Percentiles rank a stretch among this genome's conserved stretches.
Conservation (phyloP, 2,888 invertebrate genomes). For the Epinotia nisella region DNA sequence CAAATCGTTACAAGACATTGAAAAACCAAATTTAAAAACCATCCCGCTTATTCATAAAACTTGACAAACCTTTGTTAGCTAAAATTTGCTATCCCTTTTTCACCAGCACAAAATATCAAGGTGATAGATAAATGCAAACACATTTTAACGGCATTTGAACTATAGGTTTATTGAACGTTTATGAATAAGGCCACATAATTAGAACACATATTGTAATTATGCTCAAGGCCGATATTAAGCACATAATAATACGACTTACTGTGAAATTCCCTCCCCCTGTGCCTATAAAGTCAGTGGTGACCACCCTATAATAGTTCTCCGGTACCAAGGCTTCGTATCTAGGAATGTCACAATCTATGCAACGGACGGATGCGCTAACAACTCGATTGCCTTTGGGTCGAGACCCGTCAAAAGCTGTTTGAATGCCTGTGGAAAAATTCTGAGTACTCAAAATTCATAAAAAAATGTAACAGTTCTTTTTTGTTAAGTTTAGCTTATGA, state of each 20-base stretch:
- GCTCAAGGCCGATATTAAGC: neutral
- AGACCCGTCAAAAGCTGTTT: conserved; percentile 79
- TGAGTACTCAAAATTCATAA: neutral
- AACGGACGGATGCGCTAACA: conserved; percentile 73
- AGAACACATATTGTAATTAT: neutral
- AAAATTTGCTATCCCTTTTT: too few relatives aligned
- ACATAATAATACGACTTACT: conserved; percentile 55
- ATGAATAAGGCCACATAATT: too few relatives aligned
- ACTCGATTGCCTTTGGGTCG: conserved; percentile 81
- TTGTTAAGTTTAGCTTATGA: too few relatives aligned
- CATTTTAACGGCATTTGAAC: too few relatives aligned
- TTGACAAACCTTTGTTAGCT: too few relatives aligned
- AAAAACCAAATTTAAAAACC: too few relatives aligned
- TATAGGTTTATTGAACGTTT: too few relatives aligned
- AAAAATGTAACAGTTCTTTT: neutral
- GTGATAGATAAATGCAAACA: too few relatives aligned
- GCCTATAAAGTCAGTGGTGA: conserved; percentile 77
- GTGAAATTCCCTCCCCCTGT: conserved; percentile 86
- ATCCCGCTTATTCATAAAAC: too few relatives aligned
- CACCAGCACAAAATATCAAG: too few relatives aligned
- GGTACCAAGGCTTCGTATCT: conserved; percentile 78
- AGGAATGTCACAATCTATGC: conserved; percentile 84
- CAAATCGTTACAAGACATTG: too few relatives aligned
- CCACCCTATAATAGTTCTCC: conserved; percentile 81
- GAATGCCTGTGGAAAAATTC: conserved; percentile 66